These are phyloP conservation scores for Elaphurus davidianus DNA, from an alignment of 2,113 vertebrate species.

Conservation along the genomic window DNA sequence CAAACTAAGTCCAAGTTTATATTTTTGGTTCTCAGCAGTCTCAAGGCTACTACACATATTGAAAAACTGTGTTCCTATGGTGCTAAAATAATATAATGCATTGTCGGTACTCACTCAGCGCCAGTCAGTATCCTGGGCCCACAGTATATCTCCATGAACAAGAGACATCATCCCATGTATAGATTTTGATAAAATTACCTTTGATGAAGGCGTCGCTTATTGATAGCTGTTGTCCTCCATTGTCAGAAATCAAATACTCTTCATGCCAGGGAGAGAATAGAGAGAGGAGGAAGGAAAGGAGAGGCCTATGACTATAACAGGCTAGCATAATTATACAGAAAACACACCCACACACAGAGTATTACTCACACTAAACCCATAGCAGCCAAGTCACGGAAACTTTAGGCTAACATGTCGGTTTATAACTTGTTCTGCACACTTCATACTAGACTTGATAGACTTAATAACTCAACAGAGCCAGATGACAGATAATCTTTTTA, in stretches of 20 bases:
- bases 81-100: slow-evolving; percentile 1
- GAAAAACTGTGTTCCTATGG: background rate
- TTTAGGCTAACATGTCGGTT: background rate
- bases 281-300: slow-evolving; percentile 74
- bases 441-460: background rate
- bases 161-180: background rate
- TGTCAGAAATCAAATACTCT: slow-evolving; percentile 94
- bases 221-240: slow-evolving; percentile 93
- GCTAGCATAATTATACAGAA: slow-evolving; percentile 70
- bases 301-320: slow-evolving; percentile 67
- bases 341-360: slow-evolving; percentile 75
- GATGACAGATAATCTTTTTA: background rate
- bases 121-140: background rate
- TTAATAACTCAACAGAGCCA: slow-evolving; percentile 32
- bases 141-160: background rate
- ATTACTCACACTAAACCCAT: slow-evolving; percentile 66
- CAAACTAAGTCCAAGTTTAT: slow-evolving; percentile 12
- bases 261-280: slow-evolving; percentile 76
- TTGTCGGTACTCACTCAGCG: background rate
- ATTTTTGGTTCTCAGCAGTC: background rate
- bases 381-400: background rate
- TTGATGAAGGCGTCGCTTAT: slow-evolving; percentile 99
- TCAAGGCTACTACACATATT: background rate
- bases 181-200: slow-evolving; percentile 82
- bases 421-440: background rate